Percentiles rank a stretch among this genome's conserved stretches.
Evolutionary conservation across 2,797 vertebrate genomes (phyloP).

Genomic region (Nannoperca obscura): DNA sequence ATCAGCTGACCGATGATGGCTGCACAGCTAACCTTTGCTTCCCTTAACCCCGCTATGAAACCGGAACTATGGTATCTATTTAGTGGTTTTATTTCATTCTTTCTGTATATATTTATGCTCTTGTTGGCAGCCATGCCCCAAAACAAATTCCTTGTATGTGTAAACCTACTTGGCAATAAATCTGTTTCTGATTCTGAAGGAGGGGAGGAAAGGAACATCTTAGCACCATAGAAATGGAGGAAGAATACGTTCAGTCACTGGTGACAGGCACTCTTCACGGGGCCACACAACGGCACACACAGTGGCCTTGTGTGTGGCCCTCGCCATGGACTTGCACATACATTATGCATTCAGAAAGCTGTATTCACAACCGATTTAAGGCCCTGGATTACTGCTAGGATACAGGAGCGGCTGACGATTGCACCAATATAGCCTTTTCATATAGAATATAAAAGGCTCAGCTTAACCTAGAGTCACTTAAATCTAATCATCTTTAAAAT

Average conservation of each 20-base stretch:
- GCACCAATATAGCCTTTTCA: constrained; percentile 23
- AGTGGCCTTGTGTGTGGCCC: constrained; percentile 73
- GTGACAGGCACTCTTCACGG: constrained; percentile 82
- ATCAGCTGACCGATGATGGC: constrained; percentile 61
- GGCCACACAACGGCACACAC: constrained; percentile 76
- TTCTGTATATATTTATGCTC: no score
- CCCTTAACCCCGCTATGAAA: constrained; percentile 52
- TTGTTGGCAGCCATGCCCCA: no score
- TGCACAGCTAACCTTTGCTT: constrained; percentile 72
- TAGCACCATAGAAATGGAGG: constrained; percentile 82
- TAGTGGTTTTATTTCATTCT: no score
- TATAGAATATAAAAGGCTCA: constrained; percentile 3
- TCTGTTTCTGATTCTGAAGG: neutral
- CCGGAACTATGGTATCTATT: constrained; percentile 62
- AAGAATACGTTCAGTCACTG: constrained; percentile 82
- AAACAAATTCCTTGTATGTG: no score
- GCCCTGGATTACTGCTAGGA: constrained; percentile 36
- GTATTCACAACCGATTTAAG: constrained; percentile 68
- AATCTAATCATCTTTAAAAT: constrained; percentile 18
- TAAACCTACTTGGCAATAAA: no score
- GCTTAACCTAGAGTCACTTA: neutral
- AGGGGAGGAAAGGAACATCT: constrained; percentile 70
- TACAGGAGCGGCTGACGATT: constrained; percentile 25
- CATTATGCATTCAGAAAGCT: constrained; percentile 78
- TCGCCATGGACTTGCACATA: constrained; percentile 69